Percentiles rank a stretch among this genome's conserved stretches.
Evolutionary conservation across 2,113 vertebrate genomes (phyloP).

Genomic region (Chaetodon trifascialis): DNA sequence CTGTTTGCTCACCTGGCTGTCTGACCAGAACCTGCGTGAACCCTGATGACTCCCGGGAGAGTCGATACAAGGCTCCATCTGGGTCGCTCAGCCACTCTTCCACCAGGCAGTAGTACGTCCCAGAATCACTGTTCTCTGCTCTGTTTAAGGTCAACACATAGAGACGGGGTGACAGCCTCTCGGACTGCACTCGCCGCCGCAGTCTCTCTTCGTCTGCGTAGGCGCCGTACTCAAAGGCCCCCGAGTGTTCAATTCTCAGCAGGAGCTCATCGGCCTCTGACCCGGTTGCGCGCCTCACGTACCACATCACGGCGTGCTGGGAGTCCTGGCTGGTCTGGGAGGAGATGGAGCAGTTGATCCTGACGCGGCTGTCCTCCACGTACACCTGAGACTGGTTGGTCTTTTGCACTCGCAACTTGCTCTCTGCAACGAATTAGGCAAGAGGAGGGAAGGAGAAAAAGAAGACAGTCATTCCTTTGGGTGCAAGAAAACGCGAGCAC

Average conservation of each 20-base stretch:
- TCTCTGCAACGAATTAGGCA: conserved; percentile 82
- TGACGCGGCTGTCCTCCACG: conserved; percentile 91
- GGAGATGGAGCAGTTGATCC: conserved; percentile 91
- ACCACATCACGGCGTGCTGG: conserved; percentile 94
- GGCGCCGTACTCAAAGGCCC: conserved; percentile 91
- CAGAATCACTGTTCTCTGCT: conserved; percentile 92
- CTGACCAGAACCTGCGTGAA: conserved; percentile 90
- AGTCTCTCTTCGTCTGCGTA: conserved; percentile 93
- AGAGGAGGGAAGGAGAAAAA: conserved; percentile 9
- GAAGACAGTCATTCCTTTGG: conserved; percentile 49
- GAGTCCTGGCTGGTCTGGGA: conserved; percentile 93
- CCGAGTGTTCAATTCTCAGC: conserved; percentile 91
- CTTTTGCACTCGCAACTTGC: conserved; percentile 93
- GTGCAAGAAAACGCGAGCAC: conserved; percentile 43
- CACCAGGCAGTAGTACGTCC: conserved; percentile 97
- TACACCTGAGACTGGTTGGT: conserved; percentile 90
- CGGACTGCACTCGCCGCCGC: conserved; percentile 91
- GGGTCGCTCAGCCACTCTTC: conserved; percentile 96
- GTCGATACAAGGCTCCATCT: conserved; percentile 89
- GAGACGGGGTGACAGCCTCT: conserved; percentile 88
- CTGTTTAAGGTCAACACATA: conserved; percentile 93
- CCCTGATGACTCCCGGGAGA: conserved; percentile 90
- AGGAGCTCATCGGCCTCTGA: conserved; percentile 91
- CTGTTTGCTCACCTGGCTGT: conserved; percentile 88
- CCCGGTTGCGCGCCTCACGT: conserved; percentile 86